These are phyloP conservation scores for Cricetomys ansorgei DNA, from an alignment of 2,113 vertebrate species.

Conservation along the genomic window DNA sequence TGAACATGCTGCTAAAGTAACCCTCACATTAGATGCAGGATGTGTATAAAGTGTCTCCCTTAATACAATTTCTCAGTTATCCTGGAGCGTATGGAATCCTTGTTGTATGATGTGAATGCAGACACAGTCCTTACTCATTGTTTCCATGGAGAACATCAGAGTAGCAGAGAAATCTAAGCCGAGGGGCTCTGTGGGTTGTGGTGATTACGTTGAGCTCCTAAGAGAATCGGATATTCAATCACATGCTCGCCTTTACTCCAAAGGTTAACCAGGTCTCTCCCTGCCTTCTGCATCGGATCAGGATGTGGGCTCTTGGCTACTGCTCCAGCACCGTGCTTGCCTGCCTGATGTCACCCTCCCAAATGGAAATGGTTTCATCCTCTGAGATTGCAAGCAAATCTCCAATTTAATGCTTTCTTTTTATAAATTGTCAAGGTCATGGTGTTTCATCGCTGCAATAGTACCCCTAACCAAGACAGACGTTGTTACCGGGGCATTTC, in stretches of 20 bases:
- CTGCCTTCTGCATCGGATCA: neutral
- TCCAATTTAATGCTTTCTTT: neutral
- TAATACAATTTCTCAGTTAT: neutral
- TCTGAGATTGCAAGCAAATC: neutral
- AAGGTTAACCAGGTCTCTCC: neutral
- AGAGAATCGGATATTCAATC: neutral
- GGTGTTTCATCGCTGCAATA: neutral
- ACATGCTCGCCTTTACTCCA: neutral
- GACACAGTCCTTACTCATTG: neutral
- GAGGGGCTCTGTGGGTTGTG: neutral
- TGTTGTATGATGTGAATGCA: neutral
- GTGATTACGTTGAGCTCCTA: neutral
- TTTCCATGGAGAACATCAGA: neutral
- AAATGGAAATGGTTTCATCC: neutral
- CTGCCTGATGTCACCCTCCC: neutral
- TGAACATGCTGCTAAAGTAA: neutral
- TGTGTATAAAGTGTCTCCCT: neutral
- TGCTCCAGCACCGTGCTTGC: too few species aligned
- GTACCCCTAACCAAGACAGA: too few species aligned
- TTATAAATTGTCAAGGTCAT: neutral
- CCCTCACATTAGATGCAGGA: too few species aligned
- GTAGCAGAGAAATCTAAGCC: neutral
- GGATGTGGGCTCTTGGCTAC: neutral
- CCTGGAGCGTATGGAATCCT: neutral
- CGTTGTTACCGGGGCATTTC: neutral